phyloP scores from a whole-genome alignment of 1,140 invertebrate genomes.

The Trypoxylus dichotomus region DNA sequence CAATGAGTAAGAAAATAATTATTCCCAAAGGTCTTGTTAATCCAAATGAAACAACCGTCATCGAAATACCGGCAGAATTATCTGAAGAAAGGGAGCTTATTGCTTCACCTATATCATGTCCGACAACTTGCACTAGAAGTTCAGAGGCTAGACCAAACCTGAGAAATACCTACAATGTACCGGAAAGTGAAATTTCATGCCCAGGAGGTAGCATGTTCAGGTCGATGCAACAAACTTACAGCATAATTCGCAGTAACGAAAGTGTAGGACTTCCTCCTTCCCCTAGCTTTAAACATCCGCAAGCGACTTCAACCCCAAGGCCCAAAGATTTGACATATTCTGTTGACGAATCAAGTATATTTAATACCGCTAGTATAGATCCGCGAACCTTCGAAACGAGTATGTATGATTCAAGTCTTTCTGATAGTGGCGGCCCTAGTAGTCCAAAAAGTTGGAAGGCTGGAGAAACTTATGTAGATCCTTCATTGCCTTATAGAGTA shows the following conservation, averaged over 20 bases:
- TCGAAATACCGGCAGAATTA: constrained; percentile 34
- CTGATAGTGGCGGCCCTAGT: not conserved
- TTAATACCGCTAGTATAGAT: not conserved
- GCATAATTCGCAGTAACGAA: no score
- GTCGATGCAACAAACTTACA: no score
- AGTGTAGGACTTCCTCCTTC: not conserved
- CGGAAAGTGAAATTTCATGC: no score
- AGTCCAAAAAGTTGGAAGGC: not conserved
- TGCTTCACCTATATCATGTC: not conserved
- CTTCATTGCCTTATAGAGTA: not conserved
- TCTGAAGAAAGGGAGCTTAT: constrained; percentile 2
- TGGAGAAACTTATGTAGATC: not conserved
- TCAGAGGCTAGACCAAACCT: not conserved
- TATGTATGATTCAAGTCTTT: not conserved
- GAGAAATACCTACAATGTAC: not conserved
- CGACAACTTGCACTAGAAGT: not conserved
- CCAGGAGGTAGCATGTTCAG: no score
- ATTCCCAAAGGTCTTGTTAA: constrained; percentile 35
- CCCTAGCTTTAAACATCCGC: not conserved
- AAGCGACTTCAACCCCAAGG: not conserved
- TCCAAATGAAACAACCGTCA: constrained; percentile 31
- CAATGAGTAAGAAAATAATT: constrained; percentile 34
- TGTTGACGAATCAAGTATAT: not conserved
- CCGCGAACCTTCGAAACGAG: not conserved
- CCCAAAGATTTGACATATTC: no score